Conservation (phyloP, 1,140 invertebrate genomes). For the Sesamia nonagrioides region DNA sequence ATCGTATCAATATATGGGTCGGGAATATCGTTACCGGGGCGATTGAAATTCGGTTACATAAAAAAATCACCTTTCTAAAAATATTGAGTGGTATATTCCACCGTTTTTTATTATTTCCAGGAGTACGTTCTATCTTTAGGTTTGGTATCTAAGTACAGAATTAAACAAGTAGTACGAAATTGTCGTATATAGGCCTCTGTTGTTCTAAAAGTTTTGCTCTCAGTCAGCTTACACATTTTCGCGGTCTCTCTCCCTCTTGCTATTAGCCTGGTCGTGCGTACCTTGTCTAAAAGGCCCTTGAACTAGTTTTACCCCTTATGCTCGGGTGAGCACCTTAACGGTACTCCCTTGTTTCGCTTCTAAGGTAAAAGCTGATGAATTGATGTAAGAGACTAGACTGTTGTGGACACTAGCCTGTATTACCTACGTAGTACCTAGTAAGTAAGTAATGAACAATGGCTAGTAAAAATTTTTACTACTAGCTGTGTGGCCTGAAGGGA, state of each 20-base stretch:
- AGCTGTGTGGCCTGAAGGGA: too few species aligned
- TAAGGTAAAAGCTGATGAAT: constrained; percentile 1
- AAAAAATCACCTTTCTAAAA: background rate
- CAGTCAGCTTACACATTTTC: constrained; percentile 16
- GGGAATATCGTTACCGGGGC: background rate
- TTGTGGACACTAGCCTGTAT: too few species aligned
- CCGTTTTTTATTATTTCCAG: too few species aligned
- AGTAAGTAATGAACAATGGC: background rate
- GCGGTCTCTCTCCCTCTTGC: constrained; percentile 3
- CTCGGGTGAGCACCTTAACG: constrained; percentile 22
- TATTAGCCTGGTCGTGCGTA: background rate
- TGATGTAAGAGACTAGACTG: background rate
- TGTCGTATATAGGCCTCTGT: background rate
- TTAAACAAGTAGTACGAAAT: background rate
- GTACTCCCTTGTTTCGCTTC: constrained; percentile 2
- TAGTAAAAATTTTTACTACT: background rate
- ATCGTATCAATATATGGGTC: background rate
- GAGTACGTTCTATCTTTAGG: too few species aligned
- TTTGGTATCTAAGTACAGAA: too few species aligned
- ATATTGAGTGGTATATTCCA: too few species aligned
- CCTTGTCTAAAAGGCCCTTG: constrained; percentile 20
- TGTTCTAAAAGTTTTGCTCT: background rate
- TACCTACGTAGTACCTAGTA: too few species aligned
- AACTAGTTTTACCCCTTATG: constrained; percentile 36
- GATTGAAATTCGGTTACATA: background rate